Base-by-base conservation (phyloP, 2,113 vertebrate species). In the Chloroceryle aenea region DNA sequence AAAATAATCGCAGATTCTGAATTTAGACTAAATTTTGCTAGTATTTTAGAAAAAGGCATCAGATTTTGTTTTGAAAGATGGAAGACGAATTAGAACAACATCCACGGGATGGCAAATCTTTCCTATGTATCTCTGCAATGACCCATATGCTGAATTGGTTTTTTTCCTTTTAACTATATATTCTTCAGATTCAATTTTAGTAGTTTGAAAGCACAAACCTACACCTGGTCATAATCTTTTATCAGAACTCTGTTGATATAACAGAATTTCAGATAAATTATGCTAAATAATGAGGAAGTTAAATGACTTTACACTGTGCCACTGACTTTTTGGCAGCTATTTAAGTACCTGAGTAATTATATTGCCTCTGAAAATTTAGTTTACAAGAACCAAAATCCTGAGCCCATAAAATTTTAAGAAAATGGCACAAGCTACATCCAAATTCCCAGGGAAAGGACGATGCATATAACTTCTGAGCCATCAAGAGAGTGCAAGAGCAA, bases 181-280 rank as follows among this genome's bases (percentile, higher is more conserved):
- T 32, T 85, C 38, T 61, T 77, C 62, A 89, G 66, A 22, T 93
- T 42, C 55, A 58, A 17, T 89, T 81, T 72, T n/a, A 88, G 32
- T 20, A 81, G 53, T 72, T n/a, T 69, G 74, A 96, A 96, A 43
- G 45, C 59, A 87, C 30, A 91, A 94, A 87, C 36, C 45, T 89
- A 2, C 50, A 90, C 56, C 40, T 75, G 30, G 61, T 68, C 89
- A 87, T 87, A 94, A 95, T 79, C 62, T 95, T 95, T 85, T 95
- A 95, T 72, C 66, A 64, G 91, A 92, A 92, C 47, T 94, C 47
- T 59, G 50, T 55, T 93, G 74, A 94, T 94, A 91, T 91, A 95
- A 90, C 73, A 93, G 34, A 76, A 83, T 75, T 78, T 91, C 78
- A 90, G 92, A 95, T 93, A 90, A 95, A 96, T 90, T 93, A 97